Evolutionary conservation across 2,113 vertebrate species (phyloP).

Genomic region (Festucalex cinctus): DNA sequence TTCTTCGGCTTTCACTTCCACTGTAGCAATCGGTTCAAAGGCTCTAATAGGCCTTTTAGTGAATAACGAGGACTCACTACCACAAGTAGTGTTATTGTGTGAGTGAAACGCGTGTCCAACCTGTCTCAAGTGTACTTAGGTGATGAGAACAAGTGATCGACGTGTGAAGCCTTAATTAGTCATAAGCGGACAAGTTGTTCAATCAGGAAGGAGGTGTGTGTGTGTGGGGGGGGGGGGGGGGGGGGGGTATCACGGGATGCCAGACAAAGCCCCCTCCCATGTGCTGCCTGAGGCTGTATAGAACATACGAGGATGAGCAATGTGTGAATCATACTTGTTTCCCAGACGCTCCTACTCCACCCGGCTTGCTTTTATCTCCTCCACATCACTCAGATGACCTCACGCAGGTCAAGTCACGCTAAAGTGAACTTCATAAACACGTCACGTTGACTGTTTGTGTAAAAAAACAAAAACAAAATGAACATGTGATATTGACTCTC

Average conservation of each 20-base stretch:
- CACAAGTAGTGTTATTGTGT: neutral
- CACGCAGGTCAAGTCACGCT: constrained; percentile 41
- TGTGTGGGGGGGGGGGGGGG: no score
- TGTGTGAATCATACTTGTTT: constrained; percentile 65
- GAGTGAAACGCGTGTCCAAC: neutral
- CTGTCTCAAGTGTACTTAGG: neutral
- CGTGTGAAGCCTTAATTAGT: constrained; percentile 16
- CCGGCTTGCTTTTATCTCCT: constrained; percentile 10
- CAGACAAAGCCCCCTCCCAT: constrained; percentile 52
- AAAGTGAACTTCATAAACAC: constrained; percentile 3
- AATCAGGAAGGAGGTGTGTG: constrained; percentile 17
- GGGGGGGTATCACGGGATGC: constrained; percentile 21
- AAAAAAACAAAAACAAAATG: neutral
- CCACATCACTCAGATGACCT: constrained; percentile 35
- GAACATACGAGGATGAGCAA: constrained; percentile 49
- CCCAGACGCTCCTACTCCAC: constrained; percentile 43
- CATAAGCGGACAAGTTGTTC: constrained; percentile 33
- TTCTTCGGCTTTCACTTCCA: constrained; percentile 14
- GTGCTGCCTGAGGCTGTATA: constrained; percentile 40
- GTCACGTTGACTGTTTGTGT: neutral
- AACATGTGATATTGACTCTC: neutral
- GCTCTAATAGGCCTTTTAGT: constrained; percentile 19
- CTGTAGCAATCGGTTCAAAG: constrained; percentile 3
- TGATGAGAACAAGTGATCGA: neutral
- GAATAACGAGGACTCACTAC: constrained; percentile 23